phyloP scores from a whole-genome alignment of 1,140 invertebrate genomes.

The Cepaea nemoralis region DNA sequence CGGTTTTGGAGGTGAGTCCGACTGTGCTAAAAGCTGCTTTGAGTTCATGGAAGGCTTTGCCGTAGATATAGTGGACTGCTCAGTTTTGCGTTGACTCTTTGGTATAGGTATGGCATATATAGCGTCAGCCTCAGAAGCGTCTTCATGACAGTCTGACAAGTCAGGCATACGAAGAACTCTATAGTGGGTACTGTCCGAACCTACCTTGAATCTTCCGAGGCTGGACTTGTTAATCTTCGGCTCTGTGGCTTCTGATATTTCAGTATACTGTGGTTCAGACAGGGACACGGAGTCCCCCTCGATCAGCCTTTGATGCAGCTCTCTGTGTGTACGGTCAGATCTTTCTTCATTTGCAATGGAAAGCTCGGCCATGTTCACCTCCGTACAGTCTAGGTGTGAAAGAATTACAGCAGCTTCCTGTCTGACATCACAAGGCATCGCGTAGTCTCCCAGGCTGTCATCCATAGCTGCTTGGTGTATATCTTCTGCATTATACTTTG shows the following conservation, averaged over 20 bases:
- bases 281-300: not conserved
- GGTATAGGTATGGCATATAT: slow-evolving; percentile 1
- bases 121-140: too few species aligned
- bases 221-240: not conserved
- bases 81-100: not conserved
- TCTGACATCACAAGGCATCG: not conserved
- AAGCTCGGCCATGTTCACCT: too few species aligned
- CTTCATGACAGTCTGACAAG: too few species aligned
- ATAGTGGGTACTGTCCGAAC: not conserved
- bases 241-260: not conserved
- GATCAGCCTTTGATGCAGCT: not conserved
- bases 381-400: too few species aligned
- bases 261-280: not conserved
- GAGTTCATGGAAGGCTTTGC: not conserved
- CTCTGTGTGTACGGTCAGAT: not conserved
- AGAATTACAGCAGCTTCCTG: not conserved
- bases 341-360: not conserved
- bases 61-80: not conserved
- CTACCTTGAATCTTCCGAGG: not conserved
- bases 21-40: not conserved
- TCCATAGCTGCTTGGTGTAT: not conserved
- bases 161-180: not conserved
- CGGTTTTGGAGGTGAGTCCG: not conserved
- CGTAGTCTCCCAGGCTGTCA: not conserved
- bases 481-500: not conserved